Base-by-base conservation (phyloP, 2,888 invertebrate species). In the Aporophyla lueneburgensis region DNA sequence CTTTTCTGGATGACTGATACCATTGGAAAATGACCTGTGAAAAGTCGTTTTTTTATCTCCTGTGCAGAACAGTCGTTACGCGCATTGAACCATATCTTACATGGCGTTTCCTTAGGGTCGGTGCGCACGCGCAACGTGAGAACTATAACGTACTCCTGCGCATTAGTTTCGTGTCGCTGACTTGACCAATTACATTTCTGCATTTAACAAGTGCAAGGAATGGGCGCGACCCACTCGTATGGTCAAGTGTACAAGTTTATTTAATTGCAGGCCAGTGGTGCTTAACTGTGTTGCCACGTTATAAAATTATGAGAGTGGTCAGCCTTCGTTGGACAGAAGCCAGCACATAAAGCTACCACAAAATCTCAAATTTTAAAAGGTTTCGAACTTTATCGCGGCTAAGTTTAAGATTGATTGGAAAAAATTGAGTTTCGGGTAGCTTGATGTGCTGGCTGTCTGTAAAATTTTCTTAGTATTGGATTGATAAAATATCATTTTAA, bases 21-120 rank as follows among this genome's bases (percentile, higher is more conserved):
- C 19, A 62, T 68, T 66, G 46, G 43, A 70, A 72, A 75, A 87
- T 87, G 87, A 84, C 87, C 86, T 91, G 90, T 89, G 92, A 90
- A 92, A 75, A 84, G 84, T 77, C 59, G 88, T 84, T 84, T 93
- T 93, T 93, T 94, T 93, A 90, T 91, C 87, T 84, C 71, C 61
- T 86, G 71, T 82, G 87, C 88, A 90, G 91, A 89, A 89, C 59
- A 85, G 85, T 91, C 94, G 95, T 96, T 95, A 93, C 87, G 92
- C 88, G 92, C 96, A 92, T 93, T 94, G 93, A 95, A 96, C 94
- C 96, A 94, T 95, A 94, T 92, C 95, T 89, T 95, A 92, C 93
- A 91, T 89, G 85, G 86, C 87, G 87, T 89, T 93, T 91, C 93
- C 92, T 95, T 94, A 89, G 93, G 93, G 92, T 90, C 84, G 86